Evolutionary conservation across 2,797 vertebrate species (phyloP).

Genomic region (Rhadinocentrus ornatus): DNA sequence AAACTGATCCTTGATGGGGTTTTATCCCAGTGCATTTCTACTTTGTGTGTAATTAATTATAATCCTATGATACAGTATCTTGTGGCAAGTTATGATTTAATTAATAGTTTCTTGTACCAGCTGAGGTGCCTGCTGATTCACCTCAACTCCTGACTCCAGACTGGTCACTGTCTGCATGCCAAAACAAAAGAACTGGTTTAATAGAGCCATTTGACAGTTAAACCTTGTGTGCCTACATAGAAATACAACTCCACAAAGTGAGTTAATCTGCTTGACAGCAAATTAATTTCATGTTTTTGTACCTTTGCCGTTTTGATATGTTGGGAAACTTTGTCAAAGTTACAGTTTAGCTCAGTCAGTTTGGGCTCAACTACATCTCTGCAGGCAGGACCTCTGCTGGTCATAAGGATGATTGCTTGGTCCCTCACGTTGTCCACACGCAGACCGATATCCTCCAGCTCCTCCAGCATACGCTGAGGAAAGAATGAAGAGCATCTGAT

Average conservation of each 20-base stretch:
- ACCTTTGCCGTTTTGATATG: conserved; percentile 90
- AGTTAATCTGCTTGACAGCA: not conserved
- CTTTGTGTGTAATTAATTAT: not conserved
- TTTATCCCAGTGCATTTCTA: not conserved
- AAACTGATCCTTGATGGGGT: not conserved
- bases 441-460: conserved; percentile 88
- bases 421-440: conserved; percentile 92
- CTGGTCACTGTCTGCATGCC: conserved; percentile 82
- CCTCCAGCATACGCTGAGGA: conserved; percentile 86
- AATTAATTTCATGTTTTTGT: not conserved
- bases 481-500: conserved; percentile 23
- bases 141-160: conserved; percentile 75
- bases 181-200: conserved; percentile 12
- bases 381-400: conserved; percentile 87
- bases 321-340: conserved; percentile 96
- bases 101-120: conserved; percentile 41
- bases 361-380: conserved; percentile 94
- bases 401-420: conserved; percentile 92
- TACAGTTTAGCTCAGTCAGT: conserved; percentile 91
- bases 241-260: not conserved
- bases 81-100: not conserved
- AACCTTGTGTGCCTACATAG: not conserved
- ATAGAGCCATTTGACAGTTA: not conserved
- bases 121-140: conserved; percentile 56
- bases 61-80: not conserved